These are phyloP conservation scores for Drosophila demipolita DNA, from an alignment of 2,888 invertebrate genomes.

Conservation along the genomic window DNA sequence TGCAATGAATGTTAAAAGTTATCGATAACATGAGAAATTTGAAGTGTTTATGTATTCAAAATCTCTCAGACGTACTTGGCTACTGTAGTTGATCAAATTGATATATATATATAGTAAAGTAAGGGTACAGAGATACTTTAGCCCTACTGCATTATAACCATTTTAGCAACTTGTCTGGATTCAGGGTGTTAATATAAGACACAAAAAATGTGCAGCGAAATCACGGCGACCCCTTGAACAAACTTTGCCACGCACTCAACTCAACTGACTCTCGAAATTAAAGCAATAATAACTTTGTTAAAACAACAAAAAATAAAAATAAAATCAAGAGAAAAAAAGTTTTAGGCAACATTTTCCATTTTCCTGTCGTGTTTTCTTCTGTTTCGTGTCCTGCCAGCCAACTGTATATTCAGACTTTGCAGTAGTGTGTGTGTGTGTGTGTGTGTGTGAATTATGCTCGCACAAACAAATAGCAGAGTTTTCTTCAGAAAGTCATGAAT, in stretches of 20 bases:
- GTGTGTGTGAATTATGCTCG: constrained; percentile 17
- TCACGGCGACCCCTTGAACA: constrained; percentile 45
- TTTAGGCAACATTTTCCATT: constrained; percentile 28
- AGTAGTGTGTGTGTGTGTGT: background rate
- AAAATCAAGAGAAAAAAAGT: constrained; percentile 2
- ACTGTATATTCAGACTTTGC: constrained; percentile 11
- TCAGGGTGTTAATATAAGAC: constrained; percentile 2
- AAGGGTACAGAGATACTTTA: background rate
- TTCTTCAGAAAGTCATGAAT: constrained; percentile 9
- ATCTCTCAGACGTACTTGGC: background rate
- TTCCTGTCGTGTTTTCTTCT: constrained; percentile 18
- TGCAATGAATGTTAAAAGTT: background rate
- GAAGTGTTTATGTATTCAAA: background rate
- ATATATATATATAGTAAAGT: background rate
- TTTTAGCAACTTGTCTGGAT: background rate
- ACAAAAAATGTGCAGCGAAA: constrained; percentile 53
- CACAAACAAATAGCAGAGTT: constrained; percentile 20
- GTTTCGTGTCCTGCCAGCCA: constrained; percentile 11
- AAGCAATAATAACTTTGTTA: constrained; percentile 79
- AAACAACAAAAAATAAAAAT: constrained; percentile 33
- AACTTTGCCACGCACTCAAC: constrained; percentile 58
- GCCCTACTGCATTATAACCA: background rate
- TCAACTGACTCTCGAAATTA: constrained; percentile 77
- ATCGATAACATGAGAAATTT: background rate
- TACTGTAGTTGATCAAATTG: background rate